Base-by-base conservation (phyloP, 64 coral and sea anemone genomes). In the Platygyra sinensis region DNA sequence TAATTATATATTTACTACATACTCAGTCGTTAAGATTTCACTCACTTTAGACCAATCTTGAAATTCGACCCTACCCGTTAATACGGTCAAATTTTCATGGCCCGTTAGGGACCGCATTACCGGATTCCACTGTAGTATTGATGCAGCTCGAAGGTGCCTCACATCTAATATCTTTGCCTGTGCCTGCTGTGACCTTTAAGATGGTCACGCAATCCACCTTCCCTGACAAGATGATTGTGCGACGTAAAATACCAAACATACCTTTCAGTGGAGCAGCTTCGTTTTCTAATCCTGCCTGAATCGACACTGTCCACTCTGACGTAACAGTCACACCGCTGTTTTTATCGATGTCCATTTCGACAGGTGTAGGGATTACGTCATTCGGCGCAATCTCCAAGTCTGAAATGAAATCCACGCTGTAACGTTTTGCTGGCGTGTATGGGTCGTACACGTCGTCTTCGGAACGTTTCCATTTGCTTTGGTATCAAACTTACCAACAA, bases 401-500 rank as follows among this genome's bases (percentile, higher is more conserved):
- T 46, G 79, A 46, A 38, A 91, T 78, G 52, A 90, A 25, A 61
- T 86, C 69, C 9, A n/a, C 77, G 17, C 76, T 88, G 72, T 87
- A 96, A 32, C 95, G 82, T n/a, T 96, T 30, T 31, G 82, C 67
- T 28, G 95, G 76, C 8, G 76, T 89, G 63, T 90, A 91, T 24
- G 95, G 95, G 30, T 96, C 38, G 33, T 96, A 96, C 0, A 14
- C n/a, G 33, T 96, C 95, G 1, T 17, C 10, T 8, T 83, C 81
- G 15, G 30, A 91, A 25, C 95, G 89, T 54, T 91, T 96, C 91
- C 92, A 96, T 77, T 92, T 78, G 83, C 74, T 73, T 77, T 52
- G 5, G 88, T 94, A 30, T 93, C 87, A 87, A 96, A 96, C 61
- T 89, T 89, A 0, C 91, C 95, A 0, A 94, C 95, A 94, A 96